Evolutionary conservation across 2,797 vertebrate genomes (phyloP), one percentile per base, ranked within the genome.

Genomic region (Peromyscus attwateri): DNA sequence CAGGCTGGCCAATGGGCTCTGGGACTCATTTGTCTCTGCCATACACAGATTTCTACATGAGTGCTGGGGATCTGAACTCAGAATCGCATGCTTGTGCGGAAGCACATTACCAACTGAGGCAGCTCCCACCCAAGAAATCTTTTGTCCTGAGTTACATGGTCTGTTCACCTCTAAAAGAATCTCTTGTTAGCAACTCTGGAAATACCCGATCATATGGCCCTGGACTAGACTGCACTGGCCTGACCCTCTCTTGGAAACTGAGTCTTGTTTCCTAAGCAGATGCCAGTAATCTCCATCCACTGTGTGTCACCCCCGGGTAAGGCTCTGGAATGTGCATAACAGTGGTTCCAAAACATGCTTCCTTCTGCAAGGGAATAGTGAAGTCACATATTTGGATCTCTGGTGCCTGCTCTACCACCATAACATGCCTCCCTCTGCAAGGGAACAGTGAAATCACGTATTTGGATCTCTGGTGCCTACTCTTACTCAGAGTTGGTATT

Each of bases 151-250:
- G 0, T 57, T 70, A n/a, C 13, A 12, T 17, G 25, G n/a, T 37
- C 46, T 66, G 29, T 23, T 85, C 34, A 17, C 37, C 43, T 1
- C 1, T 13, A 4, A 3, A 3, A 27, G 49, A 62, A 37, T 27
- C 37, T 75, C 31, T 88, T 5, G 10, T 6, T 68, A 76, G 34
- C 60, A 76, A 85, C 49, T 82, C 62, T 55, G 4, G 6, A 19
- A n/a, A 31, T 13, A 12, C 5, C 27, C 43, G 37, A 17, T 0
- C 0, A 0, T 2, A 14, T 27, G 49, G 52, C 7, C 76, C 66
- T 11, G 0, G 55, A 25, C 31, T 34, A 12, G 43, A 62, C 3
- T 37, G 6, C 14, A 43, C 19, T 27, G 64, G 21, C 55, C 60
- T 19, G 0, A 76, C n/a, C 55, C 25, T 76, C 64, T 76, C n/a